These are phyloP conservation scores for Dorcus hopei DNA, from an alignment of 2,888 invertebrate species.

Conservation along the genomic window DNA sequence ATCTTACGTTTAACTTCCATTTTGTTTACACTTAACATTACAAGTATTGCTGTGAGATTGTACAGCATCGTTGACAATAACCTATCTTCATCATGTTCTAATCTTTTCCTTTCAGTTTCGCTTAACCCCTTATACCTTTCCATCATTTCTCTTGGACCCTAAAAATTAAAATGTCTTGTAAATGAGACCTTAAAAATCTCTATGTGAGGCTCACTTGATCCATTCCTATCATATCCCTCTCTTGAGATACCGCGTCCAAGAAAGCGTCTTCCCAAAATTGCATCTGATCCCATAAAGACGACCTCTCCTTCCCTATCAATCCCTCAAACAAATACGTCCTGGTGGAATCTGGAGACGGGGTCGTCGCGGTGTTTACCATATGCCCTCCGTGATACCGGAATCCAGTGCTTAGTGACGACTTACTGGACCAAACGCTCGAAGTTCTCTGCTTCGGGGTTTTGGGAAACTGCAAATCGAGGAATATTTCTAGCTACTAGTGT, in stretches of 20 bases:
- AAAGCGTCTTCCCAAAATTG: constrained; percentile 99
- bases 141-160: constrained; percentile 98
- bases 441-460: constrained; percentile 74
- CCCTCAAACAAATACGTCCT: constrained; percentile 93
- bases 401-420: constrained; percentile 83
- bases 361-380: constrained; percentile 77
- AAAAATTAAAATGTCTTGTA: constrained; percentile 1
- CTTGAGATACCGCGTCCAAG: constrained; percentile 95
- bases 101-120: constrained; percentile 86
- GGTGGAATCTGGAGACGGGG: constrained; percentile 86
- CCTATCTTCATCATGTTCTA: constrained; percentile 98
- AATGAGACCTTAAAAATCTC: neutral
- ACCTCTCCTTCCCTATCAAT: constrained; percentile 75
- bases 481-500: neutral
- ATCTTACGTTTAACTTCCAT: constrained; percentile 82
- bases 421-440: constrained; percentile 88
- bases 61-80: constrained; percentile 92
- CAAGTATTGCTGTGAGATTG: constrained; percentile 93
- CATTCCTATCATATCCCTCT: constrained; percentile 98
- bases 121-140: constrained; percentile 92
- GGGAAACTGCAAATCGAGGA: constrained; percentile 55
- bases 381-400: constrained; percentile 85
- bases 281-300: constrained; percentile 96
- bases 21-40: constrained; percentile 86
- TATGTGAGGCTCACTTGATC: constrained; percentile 66